phyloP scores from a whole-genome alignment of 2,888 invertebrate genomes.

The Parasteatoda lunata region DNA sequence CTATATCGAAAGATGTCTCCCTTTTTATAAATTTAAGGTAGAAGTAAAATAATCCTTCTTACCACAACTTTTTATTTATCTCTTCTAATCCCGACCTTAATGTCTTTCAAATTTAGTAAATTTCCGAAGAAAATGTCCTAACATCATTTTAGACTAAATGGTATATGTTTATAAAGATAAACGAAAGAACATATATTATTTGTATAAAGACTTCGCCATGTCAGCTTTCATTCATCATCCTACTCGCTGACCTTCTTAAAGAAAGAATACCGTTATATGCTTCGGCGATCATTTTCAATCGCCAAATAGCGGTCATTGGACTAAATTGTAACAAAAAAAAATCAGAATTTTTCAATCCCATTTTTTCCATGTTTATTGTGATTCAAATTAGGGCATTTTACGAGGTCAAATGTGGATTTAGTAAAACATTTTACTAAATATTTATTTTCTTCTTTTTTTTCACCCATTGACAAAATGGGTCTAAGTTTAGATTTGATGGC shows the following conservation, averaged over 20 bases:
- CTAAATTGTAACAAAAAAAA: conserved; percentile 5
- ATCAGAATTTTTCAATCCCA: not conserved
- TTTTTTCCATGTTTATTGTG: not conserved
- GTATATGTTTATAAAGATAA: too few relatives aligned
- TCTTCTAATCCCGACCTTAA: too few relatives aligned
- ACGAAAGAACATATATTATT: not conserved
- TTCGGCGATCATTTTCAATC: conserved; percentile 17
- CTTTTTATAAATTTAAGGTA: too few relatives aligned
- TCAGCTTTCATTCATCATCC: not conserved
- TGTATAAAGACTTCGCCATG: not conserved
- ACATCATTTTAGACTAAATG: too few relatives aligned
- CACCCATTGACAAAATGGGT: too few relatives aligned
- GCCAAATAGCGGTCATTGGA: conserved; percentile 24
- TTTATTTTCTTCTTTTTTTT: too few relatives aligned
- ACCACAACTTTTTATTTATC: too few relatives aligned
- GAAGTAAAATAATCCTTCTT: too few relatives aligned
- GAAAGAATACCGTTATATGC: conserved; percentile 3
- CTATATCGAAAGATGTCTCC: too few relatives aligned
- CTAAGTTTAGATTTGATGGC: too few relatives aligned
- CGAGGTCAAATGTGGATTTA: not conserved
- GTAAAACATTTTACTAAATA: not conserved
- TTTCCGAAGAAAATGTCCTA: too few relatives aligned
- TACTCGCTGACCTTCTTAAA: not conserved
- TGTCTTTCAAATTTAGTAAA: too few relatives aligned
- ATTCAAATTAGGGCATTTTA: not conserved